A percentile compares a stretch with the other conserved stretches of the same genome.
These are phyloP conservation scores for Pseudopleuronectes americanus DNA, from an alignment of 2,797 vertebrate species.

Conservation along the genomic window DNA sequence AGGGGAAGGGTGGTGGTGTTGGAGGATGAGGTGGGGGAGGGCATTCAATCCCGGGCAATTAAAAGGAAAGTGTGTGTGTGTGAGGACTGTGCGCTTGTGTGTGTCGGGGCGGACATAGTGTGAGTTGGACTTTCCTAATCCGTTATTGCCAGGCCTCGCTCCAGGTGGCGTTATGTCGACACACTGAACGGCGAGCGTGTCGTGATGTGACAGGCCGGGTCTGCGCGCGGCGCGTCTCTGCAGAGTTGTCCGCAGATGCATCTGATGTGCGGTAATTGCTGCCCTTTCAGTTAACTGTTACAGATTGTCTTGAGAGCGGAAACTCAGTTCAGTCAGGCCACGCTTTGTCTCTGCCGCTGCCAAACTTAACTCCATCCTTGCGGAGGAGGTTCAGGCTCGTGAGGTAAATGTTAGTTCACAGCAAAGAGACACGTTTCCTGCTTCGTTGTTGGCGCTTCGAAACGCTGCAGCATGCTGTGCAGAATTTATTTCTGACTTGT, in stretches of 20 bases:
- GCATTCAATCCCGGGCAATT: slow-evolving; percentile 64
- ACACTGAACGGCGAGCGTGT: slow-evolving; percentile 59
- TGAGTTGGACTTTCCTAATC: slow-evolving; percentile 80
- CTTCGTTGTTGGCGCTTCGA: slow-evolving; percentile 41
- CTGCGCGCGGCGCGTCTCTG: slow-evolving; percentile 33
- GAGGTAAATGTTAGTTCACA: slow-evolving; percentile 29
- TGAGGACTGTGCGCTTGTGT: slow-evolving; percentile 27
- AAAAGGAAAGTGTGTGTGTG: slow-evolving; percentile 36
- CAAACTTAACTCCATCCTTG: slow-evolving; percentile 58
- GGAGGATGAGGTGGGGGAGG: neutral
- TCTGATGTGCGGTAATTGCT: slow-evolving; percentile 80
- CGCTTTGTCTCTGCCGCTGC: slow-evolving; percentile 34
- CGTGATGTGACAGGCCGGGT: slow-evolving; percentile 74
- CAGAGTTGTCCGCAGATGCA: slow-evolving; percentile 53
- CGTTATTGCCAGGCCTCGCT: slow-evolving; percentile 77
- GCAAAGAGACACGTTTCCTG: slow-evolving; percentile 16
- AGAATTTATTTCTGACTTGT: slow-evolving; percentile 49
- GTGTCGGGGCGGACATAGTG: slow-evolving; percentile 49
- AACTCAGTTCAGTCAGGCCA: slow-evolving; percentile 48
- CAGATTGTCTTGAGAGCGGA: slow-evolving; percentile 58
- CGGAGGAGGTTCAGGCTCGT: slow-evolving; percentile 40
- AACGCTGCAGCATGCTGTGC: slow-evolving; percentile 32
- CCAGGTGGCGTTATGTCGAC: slow-evolving; percentile 78
- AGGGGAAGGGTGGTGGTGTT: slow-evolving; percentile 5
- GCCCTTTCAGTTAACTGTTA: slow-evolving; percentile 75